These are phyloP conservation scores for Tachuris rubrigastra DNA, from an alignment of 2,113 vertebrate genomes.

Conservation along the genomic window DNA sequence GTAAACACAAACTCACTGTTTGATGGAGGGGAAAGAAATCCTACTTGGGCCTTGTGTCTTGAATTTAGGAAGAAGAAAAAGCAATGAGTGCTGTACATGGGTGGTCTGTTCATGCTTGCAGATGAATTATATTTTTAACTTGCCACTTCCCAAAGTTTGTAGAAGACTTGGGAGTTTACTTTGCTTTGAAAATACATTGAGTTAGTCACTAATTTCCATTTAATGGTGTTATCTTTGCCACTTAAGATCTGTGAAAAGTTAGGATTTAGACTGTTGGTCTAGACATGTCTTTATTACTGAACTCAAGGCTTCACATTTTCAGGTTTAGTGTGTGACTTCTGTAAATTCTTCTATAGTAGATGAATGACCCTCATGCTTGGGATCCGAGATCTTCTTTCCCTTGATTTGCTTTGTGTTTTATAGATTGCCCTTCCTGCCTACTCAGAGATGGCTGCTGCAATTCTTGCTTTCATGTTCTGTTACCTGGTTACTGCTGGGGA, in stretches of 20 bases:
- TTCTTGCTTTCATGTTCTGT: conserved; percentile 4
- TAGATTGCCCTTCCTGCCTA: neutral
- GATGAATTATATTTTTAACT: neutral
- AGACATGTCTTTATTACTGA: neutral
- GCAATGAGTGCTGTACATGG: neutral
- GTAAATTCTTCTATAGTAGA: neutral
- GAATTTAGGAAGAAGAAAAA: neutral
- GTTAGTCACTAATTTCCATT: neutral
- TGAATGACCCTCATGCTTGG: neutral
- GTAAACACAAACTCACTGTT: neutral
- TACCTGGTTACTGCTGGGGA: neutral
- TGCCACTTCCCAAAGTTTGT: neutral
- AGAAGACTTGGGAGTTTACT: neutral
- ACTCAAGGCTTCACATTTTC: neutral
- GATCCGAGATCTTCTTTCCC: neutral
- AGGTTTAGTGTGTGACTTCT: neutral
- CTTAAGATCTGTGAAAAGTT: neutral
- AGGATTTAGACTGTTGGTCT: neutral
- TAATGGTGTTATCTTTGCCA: neutral
- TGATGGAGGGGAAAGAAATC: neutral
- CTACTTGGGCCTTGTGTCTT: neutral
- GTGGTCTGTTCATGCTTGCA: neutral
- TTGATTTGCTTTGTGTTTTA: neutral
- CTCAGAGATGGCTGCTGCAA: neutral
- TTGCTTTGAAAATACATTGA: neutral